Conservation (phyloP, 37 sponge, comb jelly and placozoan species). For the Geodia barretti region DNA sequence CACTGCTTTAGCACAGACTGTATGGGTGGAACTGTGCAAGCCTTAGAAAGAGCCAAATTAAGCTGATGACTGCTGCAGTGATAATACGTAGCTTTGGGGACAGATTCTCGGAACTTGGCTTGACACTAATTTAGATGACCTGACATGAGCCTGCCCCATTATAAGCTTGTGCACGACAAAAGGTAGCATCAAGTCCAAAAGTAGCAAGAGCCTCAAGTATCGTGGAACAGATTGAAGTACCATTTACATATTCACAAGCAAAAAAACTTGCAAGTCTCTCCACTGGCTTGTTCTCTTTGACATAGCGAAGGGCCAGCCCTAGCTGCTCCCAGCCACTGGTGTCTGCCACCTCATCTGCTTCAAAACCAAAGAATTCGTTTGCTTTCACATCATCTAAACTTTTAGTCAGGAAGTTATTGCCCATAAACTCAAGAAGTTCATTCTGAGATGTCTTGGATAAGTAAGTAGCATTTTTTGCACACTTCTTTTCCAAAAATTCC, state of each 20-base stretch:
- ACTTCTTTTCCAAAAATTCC: conserved; percentile 26
- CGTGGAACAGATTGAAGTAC: conserved; percentile 16
- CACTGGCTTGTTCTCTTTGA: conserved; percentile 12
- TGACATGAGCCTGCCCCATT: conserved; percentile 49
- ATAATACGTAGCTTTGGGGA: conserved; percentile 23
- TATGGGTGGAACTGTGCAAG: too few species aligned
- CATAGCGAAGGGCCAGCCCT: conserved; percentile 27
- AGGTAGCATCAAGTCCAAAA: too few species aligned
- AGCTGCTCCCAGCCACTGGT: conserved; percentile 29
- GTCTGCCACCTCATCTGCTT: conserved; percentile 22
- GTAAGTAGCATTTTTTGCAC: conserved; percentile 39
- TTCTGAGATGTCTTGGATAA: conserved; percentile 45
- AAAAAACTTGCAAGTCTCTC: conserved; percentile 26
- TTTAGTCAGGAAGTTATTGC: background rate
- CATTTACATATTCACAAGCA: conserved; percentile 11
- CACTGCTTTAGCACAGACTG: conserved; percentile 36
- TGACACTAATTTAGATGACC: conserved; percentile 12
- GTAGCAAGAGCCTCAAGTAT: too few species aligned
- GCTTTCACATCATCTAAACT: background rate
- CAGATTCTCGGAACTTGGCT: conserved; percentile 1
- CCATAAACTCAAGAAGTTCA: conserved; percentile 35
- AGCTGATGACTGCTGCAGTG: conserved; percentile 48
- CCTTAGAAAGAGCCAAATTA: conserved; percentile 27
- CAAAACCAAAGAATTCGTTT: conserved; percentile 6
- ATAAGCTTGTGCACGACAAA: conserved; percentile 24